Percentiles rank a stretch among this genome's conserved stretches.
phyloP scores from a whole-genome alignment of 2,113 vertebrate species.

The Crotophaga sulcirostris region DNA sequence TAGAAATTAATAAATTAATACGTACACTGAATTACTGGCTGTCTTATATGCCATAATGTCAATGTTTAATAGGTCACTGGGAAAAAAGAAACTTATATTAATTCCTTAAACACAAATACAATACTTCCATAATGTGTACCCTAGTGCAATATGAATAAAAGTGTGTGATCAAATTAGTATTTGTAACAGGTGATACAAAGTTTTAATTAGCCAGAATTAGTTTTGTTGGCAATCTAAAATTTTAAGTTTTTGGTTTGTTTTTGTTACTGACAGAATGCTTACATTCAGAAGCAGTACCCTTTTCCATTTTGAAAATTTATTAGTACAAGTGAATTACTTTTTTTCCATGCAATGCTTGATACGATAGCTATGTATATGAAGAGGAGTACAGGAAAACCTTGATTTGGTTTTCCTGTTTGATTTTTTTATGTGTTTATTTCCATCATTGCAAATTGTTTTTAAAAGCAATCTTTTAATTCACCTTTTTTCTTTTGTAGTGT shows the following conservation, averaged over 20 bases:
- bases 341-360: not conserved
- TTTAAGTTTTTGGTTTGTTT: not conserved
- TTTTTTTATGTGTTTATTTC: not conserved
- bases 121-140: not conserved
- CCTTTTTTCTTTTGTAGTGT: not conserved
- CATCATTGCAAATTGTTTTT: not conserved
- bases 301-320: not conserved
- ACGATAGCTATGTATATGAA: not conserved
- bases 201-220: not conserved
- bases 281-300: not conserved
- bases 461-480: not conserved
- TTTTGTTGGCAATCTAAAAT: not conserved
- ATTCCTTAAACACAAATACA: not conserved
- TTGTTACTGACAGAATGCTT: not conserved
- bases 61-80: not conserved
- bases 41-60: not conserved
- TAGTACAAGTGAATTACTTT: not conserved
- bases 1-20: not conserved
- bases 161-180: not conserved
- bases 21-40: not conserved
- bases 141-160: not conserved
- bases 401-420: not conserved
- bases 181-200: not conserved
- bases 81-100: not conserved
- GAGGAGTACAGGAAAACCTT: not conserved